A percentile compares a stretch with the other conserved stretches of the same genome.
Conservation (phyloP, 1,140 invertebrate genomes). For the Seison nebaliae region DNA sequence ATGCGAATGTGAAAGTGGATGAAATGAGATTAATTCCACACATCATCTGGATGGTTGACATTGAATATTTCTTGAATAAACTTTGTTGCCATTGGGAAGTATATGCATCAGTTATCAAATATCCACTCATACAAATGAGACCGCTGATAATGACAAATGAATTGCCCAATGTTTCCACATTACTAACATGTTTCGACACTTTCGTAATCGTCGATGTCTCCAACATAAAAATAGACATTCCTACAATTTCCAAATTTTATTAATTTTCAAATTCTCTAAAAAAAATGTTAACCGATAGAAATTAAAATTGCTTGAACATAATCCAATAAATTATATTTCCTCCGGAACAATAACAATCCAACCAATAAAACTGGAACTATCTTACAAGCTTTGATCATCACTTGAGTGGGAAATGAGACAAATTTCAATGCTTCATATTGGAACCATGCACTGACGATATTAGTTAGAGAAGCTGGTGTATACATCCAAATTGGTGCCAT, state of each 20-base stretch:
- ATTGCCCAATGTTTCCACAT: constrained; percentile 27
- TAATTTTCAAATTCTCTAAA: no score
- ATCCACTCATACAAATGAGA: constrained; percentile 44
- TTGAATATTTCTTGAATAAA: constrained; percentile 51
- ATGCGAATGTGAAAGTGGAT: constrained; percentile 58
- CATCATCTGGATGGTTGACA: constrained; percentile 82
- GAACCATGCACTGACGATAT: constrained; percentile 10
- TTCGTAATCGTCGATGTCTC: no score
- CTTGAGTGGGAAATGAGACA: constrained; percentile 9
- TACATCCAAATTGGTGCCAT: no score
- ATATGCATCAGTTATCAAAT: constrained; percentile 76
- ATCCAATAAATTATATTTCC: constrained; percentile 67
- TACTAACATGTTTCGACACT: constrained; percentile 25
- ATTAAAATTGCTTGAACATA: constrained; percentile 65
- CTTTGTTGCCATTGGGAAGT: constrained; percentile 89
- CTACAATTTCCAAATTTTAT: no score
- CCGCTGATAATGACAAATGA: constrained; percentile 36
- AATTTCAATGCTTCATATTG: constrained; percentile 12
- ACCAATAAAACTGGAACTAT: constrained; percentile 76
- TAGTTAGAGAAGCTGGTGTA: constrained; percentile 10
- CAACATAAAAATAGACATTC: no score
- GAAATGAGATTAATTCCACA: constrained; percentile 82
- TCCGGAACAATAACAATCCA: constrained; percentile 65
- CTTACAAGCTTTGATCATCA: constrained; percentile 8
- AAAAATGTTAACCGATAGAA: no score